These are phyloP conservation scores for Procambarus virginalis DNA, from an alignment of 1,140 invertebrate species.

Conservation along the genomic window DNA sequence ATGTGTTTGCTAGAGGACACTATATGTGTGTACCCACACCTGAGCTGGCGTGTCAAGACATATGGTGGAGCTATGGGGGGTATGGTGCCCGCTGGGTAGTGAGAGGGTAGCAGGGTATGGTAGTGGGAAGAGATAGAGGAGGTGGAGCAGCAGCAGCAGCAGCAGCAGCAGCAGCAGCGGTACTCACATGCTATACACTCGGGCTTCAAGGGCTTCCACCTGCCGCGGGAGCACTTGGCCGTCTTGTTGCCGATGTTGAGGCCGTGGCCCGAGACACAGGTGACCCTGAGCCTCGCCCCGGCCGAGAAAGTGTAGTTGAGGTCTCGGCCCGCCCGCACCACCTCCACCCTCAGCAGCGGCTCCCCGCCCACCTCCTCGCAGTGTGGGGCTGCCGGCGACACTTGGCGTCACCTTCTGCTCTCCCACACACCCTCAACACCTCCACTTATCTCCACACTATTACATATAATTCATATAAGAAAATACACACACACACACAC, in stretches of 20 bases:
- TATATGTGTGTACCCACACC: no score
- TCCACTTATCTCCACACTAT: background rate
- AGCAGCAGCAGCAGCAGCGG: background rate
- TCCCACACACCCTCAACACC: background rate
- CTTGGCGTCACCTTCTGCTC: background rate
- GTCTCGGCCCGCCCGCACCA: conserved; percentile 76
- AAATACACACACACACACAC: no score
- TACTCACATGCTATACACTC: conserved; percentile 84
- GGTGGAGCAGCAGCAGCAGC: no score
- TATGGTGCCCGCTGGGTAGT: no score
- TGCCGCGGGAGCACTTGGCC: conserved; percentile 83
- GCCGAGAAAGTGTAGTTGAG: conserved; percentile 73
- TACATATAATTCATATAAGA: no score
- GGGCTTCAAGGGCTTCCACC: conserved; percentile 87
- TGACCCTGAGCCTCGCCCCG: conserved; percentile 83
- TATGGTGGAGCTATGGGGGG: no score
- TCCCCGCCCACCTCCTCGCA: conserved; percentile 72
- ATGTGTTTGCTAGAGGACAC: no score
- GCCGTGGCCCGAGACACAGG: conserved; percentile 84
- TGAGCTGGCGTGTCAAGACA: no score
- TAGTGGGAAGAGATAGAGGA: no score
- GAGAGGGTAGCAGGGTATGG: no score
- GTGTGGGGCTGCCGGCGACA: conserved; percentile 25
- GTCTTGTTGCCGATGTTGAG: conserved; percentile 84
- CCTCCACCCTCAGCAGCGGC: conserved; percentile 80